Conservation (phyloP, 2,888 invertebrate genomes). For the Tinea trinotella region DNA sequence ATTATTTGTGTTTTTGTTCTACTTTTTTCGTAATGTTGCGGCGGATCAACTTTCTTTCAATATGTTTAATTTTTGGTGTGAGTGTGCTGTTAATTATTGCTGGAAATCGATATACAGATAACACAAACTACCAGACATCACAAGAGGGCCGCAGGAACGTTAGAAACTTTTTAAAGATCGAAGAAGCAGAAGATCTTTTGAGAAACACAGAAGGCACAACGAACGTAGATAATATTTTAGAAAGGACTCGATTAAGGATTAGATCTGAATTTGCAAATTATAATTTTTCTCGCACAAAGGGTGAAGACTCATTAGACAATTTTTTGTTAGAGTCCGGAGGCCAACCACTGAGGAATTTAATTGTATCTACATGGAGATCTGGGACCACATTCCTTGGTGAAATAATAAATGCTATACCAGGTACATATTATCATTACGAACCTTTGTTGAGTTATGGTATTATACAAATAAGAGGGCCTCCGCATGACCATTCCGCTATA, state of each 20-base stretch:
- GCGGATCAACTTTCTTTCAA: constrained; percentile 64
- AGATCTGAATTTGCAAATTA: constrained; percentile 50
- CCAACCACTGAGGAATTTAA: constrained; percentile 80
- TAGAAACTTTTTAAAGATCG: constrained; percentile 75
- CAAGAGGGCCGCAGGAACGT: constrained; percentile 54
- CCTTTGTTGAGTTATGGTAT: constrained; percentile 88
- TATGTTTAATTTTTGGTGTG: constrained; percentile 67
- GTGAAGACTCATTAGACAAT: constrained; percentile 76
- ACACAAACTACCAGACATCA: constrained; percentile 60
- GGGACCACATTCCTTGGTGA: constrained; percentile 93
- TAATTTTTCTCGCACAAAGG: constrained; percentile 54
- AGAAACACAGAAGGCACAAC: constrained; percentile 42
- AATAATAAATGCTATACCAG: constrained; percentile 86
- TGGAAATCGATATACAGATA: constrained; percentile 70
- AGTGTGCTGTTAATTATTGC: constrained; percentile 66
- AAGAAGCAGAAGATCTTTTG: constrained; percentile 47
- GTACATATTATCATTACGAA: constrained; percentile 92
- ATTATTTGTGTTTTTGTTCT: not conserved
- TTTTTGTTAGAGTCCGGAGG: constrained; percentile 72
- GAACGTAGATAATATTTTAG: constrained; percentile 49
- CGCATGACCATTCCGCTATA: constrained; percentile 78
- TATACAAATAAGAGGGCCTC: constrained; percentile 83
- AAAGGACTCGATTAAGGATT: constrained; percentile 49
- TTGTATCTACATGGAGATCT: constrained; percentile 92
- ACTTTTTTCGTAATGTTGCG: constrained; percentile 60